These are phyloP conservation scores for Cremastinae sp. DNA, from an alignment of 2,888 invertebrate genomes.

Conservation along the genomic window DNA sequence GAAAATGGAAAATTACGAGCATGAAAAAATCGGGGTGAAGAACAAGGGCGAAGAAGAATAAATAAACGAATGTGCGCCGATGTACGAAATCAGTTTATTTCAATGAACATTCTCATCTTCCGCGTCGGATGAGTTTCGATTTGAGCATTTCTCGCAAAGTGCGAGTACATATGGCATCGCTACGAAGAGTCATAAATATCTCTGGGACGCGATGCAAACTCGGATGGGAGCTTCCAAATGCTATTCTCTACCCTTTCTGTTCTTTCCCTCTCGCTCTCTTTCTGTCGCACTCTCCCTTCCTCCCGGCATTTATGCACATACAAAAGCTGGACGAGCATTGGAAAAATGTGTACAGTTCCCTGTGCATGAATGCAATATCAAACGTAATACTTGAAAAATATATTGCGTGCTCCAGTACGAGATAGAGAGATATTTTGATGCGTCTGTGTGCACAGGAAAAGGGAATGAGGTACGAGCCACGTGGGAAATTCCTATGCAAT, in stretches of 20 bases:
- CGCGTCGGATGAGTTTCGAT: slow-evolving; percentile 30
- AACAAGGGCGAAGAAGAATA: not conserved
- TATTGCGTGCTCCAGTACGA: slow-evolving; percentile 19
- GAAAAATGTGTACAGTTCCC: slow-evolving; percentile 7
- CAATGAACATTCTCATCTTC: slow-evolving; percentile 27
- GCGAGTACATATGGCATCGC: not conserved
- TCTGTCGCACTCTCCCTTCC: slow-evolving; percentile 36
- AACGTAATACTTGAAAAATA: slow-evolving; percentile 45
- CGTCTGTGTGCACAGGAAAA: slow-evolving; percentile 3
- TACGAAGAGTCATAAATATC: slow-evolving; percentile 50
- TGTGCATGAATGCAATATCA: slow-evolving; percentile 26
- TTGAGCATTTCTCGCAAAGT: slow-evolving; percentile 18
- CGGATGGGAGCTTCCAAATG: slow-evolving; percentile 48
- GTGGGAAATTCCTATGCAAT: slow-evolving; percentile 63
- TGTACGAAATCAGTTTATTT: slow-evolving; percentile 37
- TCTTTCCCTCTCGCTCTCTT: slow-evolving; percentile 13
- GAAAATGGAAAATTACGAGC: not conserved
- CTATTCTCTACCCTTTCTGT: slow-evolving; percentile 24
- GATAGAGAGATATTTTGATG: slow-evolving; percentile 5
- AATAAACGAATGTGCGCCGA: slow-evolving; percentile 5
- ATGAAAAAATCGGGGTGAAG: not conserved
- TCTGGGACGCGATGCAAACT: slow-evolving; percentile 50
- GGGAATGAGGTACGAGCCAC: slow-evolving; percentile 52
- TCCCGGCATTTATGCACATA: slow-evolving; percentile 36
- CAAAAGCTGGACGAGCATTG: slow-evolving; percentile 26